Conservation (phyloP, 2,888 invertebrate genomes). For the Girardia tigrina region DNA sequence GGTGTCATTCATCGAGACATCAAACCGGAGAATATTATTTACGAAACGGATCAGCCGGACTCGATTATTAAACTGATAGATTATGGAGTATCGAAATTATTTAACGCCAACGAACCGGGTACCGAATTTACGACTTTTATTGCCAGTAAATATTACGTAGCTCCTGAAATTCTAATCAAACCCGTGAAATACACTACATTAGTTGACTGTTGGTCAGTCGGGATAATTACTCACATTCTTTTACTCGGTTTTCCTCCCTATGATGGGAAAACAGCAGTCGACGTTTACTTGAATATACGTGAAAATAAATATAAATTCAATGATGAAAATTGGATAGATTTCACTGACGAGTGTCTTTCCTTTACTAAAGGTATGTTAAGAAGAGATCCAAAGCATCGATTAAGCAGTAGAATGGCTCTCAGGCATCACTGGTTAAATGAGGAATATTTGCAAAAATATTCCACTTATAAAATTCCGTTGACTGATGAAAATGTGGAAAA, state of each 20-base stretch:
- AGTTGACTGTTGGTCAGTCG: constrained; percentile 8
- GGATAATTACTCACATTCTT: constrained; percentile 2
- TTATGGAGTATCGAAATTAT: not conserved
- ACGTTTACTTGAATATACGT: not conserved
- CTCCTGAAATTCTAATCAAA: not conserved
- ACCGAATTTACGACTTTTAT: constrained; percentile 1
- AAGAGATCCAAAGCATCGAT: not conserved
- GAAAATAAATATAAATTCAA: not conserved
- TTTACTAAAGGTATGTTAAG: not conserved
- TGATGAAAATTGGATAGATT: not conserved
- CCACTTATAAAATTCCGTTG: no score
- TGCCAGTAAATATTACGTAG: constrained; percentile 4
- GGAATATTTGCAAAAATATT: no score
- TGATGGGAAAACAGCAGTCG: not conserved
- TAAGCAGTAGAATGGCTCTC: not conserved
- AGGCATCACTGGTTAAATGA: constrained; percentile 7
- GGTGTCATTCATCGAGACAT: not conserved
- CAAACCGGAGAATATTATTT: not conserved
- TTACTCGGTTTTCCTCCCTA: not conserved
- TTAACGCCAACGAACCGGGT: not conserved
- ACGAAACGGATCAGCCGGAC: not conserved
- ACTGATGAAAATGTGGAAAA: no score
- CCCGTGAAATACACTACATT: not conserved
- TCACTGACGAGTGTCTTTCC: not conserved
- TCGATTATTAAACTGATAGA: not conserved